A percentile compares a stretch with the other conserved stretches of the same genome.
These are phyloP conservation scores for Poeciliopsis gracilis DNA, from an alignment of 2,797 vertebrate species.

Conservation along the genomic window DNA sequence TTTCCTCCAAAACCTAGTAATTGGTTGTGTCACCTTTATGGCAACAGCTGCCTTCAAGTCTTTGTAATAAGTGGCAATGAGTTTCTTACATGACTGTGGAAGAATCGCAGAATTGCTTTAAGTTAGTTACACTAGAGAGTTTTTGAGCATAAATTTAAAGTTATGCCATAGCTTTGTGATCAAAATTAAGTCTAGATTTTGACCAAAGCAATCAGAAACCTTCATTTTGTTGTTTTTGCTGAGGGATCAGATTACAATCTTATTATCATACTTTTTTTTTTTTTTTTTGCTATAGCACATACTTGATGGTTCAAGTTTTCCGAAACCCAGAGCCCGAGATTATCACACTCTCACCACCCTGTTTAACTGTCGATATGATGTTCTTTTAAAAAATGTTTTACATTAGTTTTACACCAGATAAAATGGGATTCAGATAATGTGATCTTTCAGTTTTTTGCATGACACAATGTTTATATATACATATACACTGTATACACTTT, in stretches of 20 bases:
- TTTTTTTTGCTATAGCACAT: too few species aligned
- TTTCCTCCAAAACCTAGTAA: neutral
- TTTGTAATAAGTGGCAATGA: neutral
- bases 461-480: too few species aligned
- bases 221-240: neutral
- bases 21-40: neutral
- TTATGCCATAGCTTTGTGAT: neutral
- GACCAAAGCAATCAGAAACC: neutral
- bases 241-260: neutral
- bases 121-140: neutral
- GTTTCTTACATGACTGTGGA: neutral
- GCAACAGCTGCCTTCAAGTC: neutral
- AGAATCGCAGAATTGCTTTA: neutral
- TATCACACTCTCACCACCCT: neutral
- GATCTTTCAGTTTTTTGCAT: too few species aligned
- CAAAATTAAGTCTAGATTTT: neutral
- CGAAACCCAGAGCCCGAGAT: neutral
- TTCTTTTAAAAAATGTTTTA: too few species aligned
- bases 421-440: too few species aligned
- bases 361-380: too few species aligned
- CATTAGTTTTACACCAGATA: too few species aligned
- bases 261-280: neutral
- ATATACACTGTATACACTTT: too few species aligned
- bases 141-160: neutral
- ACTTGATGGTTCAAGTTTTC: neutral